Percentiles rank a stretch among this genome's conserved stretches.
phyloP scores from a whole-genome alignment of 2,113 vertebrate species.

The Gallinago media region DNA sequence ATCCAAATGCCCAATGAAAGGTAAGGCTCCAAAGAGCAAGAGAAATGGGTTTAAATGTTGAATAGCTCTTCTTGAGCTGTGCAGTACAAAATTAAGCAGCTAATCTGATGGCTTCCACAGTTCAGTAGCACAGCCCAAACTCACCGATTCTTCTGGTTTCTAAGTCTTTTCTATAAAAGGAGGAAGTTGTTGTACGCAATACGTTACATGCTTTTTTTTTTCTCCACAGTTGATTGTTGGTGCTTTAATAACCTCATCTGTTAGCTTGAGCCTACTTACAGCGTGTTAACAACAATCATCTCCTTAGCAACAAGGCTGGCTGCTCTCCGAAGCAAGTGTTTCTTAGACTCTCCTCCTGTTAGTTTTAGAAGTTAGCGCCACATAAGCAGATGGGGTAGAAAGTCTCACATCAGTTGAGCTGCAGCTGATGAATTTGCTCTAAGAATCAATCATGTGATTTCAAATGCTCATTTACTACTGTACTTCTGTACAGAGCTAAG shows the following conservation, averaged over 20 bases:
- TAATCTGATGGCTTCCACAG: neutral
- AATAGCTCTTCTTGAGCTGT: neutral
- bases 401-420: neutral
- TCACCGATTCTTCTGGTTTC: neutral
- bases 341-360: neutral
- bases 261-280: neutral
- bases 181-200: neutral
- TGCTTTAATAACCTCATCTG: neutral
- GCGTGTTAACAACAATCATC: neutral
- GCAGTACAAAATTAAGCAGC: neutral
- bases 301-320: neutral
- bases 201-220: neutral
- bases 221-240: neutral
- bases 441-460: neutral
- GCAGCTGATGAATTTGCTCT: neutral
- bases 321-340: neutral
- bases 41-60: neutral
- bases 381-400: neutral
- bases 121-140: neutral
- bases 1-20: neutral
- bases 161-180: neutral
- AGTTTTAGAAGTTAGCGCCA: neutral
- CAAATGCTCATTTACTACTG: neutral
- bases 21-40: neutral
- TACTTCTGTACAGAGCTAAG: neutral